Evolutionary conservation across 2,113 vertebrate species (phyloP).

Genomic region (Trinectes maculatus): DNA sequence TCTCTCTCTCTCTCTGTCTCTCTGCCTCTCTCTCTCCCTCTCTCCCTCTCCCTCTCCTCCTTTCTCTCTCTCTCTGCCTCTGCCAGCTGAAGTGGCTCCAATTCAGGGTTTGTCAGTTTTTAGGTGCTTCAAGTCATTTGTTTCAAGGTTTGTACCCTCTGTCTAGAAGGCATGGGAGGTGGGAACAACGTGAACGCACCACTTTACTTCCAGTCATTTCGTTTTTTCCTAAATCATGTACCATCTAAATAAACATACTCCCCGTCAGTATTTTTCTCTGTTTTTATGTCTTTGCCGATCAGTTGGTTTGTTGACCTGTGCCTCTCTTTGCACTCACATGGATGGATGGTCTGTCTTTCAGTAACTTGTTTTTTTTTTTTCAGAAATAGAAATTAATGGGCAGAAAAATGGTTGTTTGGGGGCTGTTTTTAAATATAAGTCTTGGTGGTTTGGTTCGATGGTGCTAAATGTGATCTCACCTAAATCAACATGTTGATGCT

Average conservation of each 20-base stretch:
- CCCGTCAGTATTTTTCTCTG: conserved; percentile 1
- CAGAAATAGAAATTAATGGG: too few species aligned
- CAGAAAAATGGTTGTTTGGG: too few species aligned
- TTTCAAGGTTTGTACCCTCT: conserved; percentile 48
- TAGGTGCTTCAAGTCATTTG: conserved; percentile 59
- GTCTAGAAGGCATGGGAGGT: conserved; percentile 49
- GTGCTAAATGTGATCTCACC: neutral
- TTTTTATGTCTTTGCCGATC: neutral
- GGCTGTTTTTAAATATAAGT: too few species aligned
- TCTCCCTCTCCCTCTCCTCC: too few species aligned
- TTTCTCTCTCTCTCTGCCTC: conserved; percentile 55
- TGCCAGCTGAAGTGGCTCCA: conserved; percentile 56
- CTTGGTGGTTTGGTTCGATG: too few species aligned
- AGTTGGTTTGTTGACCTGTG: neutral
- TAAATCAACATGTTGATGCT: neutral
- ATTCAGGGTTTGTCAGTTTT: conserved; percentile 52
- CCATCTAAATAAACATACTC: conserved; percentile 27
- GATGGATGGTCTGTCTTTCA: too few species aligned
- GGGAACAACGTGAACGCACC: conserved; percentile 55
- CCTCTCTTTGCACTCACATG: neutral
- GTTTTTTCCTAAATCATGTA: conserved; percentile 14
- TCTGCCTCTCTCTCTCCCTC: conserved; percentile 56
- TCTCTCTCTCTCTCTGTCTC: too few species aligned
- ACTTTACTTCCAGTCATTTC: conserved; percentile 44
- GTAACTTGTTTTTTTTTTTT: too few species aligned